phyloP scores from a whole-genome alignment of 2,888 invertebrate species.

The Latheticus oryzae region DNA sequence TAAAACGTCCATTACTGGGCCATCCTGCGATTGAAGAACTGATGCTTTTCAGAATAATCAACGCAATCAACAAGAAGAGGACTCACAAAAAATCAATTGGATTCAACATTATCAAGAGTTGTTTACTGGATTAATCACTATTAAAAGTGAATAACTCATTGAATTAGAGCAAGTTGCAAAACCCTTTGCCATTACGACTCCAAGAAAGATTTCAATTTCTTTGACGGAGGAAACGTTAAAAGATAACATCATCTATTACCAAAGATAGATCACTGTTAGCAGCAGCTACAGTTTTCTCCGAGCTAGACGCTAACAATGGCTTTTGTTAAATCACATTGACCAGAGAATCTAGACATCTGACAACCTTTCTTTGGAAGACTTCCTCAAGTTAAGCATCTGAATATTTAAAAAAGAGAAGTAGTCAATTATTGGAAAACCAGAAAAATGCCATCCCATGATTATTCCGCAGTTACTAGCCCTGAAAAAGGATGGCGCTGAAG shows the following conservation, averaged over 20 bases:
- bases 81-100: conserved; percentile 1
- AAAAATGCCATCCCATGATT: too few species aligned
- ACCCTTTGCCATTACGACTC: neutral
- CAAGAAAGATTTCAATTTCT: neutral
- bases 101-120: neutral
- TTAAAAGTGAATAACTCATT: neutral
- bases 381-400: neutral
- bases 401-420: neutral
- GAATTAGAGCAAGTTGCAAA: neutral
- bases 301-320: neutral
- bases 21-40: neutral
- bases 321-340: neutral
- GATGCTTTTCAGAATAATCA: neutral
- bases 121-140: neutral
- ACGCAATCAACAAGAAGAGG: neutral
- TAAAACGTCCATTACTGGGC: neutral
- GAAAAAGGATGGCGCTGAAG: too few species aligned
- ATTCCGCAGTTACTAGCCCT: too few species aligned
- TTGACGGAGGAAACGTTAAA: neutral
- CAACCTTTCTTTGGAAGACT: neutral
- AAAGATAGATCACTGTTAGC: neutral
- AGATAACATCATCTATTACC: neutral
- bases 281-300: neutral
- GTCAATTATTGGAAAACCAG: neutral
- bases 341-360: neutral